Conservation (phyloP, 35 echinoderm and acorn worm genomes). For the Heliocidaris tuberculata region DNA sequence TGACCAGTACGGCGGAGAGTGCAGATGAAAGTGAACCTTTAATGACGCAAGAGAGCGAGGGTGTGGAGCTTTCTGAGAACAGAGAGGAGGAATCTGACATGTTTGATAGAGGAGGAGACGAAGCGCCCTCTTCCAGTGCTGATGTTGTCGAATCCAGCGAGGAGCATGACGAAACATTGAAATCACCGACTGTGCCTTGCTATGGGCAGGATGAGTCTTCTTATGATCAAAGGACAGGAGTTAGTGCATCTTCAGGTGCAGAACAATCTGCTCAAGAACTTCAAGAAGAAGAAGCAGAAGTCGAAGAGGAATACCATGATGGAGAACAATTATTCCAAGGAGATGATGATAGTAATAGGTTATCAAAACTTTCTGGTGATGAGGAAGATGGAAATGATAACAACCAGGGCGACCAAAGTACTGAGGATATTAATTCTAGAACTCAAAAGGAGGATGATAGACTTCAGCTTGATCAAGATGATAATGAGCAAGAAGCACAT, state of each 20-base stretch:
- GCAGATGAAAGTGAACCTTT: slow-evolving; percentile 42
- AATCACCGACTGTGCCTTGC: not conserved
- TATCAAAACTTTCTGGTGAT: not conserved
- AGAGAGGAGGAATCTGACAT: slow-evolving; percentile 36
- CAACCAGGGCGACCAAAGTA: not conserved
- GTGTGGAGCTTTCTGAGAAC: slow-evolving; percentile 14
- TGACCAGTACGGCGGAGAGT: slow-evolving; percentile 23
- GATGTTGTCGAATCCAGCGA: not conserved
- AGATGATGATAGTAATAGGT: not conserved
- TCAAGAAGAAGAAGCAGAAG: not conserved
- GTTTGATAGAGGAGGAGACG: not conserved
- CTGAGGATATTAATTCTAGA: not conserved
- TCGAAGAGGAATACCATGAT: not conserved
- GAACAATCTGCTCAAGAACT: slow-evolving; percentile 15
- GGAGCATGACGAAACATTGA: not conserved
- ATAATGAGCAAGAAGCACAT: slow-evolving; percentile 17
- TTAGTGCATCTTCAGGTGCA: not conserved
- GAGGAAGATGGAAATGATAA: slow-evolving; percentile 25
- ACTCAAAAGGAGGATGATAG: slow-evolving; percentile 26
- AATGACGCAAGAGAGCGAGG: slow-evolving; percentile 53
- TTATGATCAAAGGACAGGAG: slow-evolving; percentile 24
- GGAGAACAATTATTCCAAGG: not conserved
- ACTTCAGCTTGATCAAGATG: not conserved
- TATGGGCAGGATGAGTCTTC: not conserved
- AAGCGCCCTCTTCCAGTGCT: not conserved